Base-by-base conservation (phyloP, 2,797 vertebrate genomes). In the Balearica regulorum region DNA sequence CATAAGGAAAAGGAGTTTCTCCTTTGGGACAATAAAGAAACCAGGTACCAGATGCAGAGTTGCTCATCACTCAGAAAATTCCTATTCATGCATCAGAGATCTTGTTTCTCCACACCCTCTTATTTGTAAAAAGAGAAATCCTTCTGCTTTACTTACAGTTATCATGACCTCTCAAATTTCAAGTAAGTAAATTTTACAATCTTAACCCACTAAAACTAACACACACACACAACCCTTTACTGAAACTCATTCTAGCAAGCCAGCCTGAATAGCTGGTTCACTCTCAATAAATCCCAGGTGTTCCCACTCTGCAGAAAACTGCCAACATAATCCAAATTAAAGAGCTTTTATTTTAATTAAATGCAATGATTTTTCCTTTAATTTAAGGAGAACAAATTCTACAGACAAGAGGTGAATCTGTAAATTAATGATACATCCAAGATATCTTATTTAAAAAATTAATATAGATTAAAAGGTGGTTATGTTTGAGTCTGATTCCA, bases 291-390 rank as follows among this genome's bases (percentile, higher is more conserved):
- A 97, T 97, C 95, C 97, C 91, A 93, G 76, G 79, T 87, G 81
- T 89, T 96, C 71, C 79, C 83, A 94, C 89, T 83, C 95, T 65
- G 71, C 94, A 96, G 82, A 95, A 97, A 87, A 93, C 66, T 87
- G 95, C 89, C 89, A 97, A 91, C 94, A 90, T 83, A 94, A 96
- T 96, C 93, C 92, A 98, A 98, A 97, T 94, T 98, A 92, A 48
- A 97, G 96, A 97, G 98, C 98, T 99, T 99, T 99, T 98, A 98
- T 98, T 98, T 98, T 99, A 99, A 99, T 99, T 99, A 98, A 99
- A 99, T 98, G 97, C 98, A 98, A 98, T 96, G 97, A 98, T 98
- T 98, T 43, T 93, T 98, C 97, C 94, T 98, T 98, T 83, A 89
- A 87, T 98, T 97, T 98, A 96, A 95, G 96, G 97, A 94, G 90